These are phyloP conservation scores for Apogon hyalosoma DNA, from an alignment of 2,797 vertebrate genomes.

Conservation along the genomic window DNA sequence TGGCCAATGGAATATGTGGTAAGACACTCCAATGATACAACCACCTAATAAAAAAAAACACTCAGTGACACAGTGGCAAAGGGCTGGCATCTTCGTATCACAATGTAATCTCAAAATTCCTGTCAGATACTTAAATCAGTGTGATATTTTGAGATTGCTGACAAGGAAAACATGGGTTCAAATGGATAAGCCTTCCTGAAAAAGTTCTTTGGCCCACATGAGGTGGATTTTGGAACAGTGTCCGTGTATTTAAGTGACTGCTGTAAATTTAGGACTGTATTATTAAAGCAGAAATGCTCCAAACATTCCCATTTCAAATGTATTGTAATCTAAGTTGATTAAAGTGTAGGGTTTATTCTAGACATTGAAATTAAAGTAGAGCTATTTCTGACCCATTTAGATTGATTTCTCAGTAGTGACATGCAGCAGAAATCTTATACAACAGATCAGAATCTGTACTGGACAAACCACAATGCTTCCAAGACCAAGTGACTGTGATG, in stretches of 20 bases:
- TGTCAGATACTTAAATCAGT: background rate
- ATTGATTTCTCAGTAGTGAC: constrained; percentile 7
- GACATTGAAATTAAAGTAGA: constrained; percentile 11
- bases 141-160: background rate
- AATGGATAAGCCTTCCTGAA: background rate
- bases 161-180: background rate
- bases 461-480: constrained; percentile 5
- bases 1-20: constrained; percentile 86
- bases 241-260: background rate
- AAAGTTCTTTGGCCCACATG: background rate
- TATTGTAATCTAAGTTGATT: background rate
- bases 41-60: constrained; percentile 28
- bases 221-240: background rate
- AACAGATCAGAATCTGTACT: constrained; percentile 5
- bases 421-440: constrained; percentile 13
- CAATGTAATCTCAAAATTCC: background rate
- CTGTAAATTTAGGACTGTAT: constrained; percentile 10
- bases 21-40: constrained; percentile 72
- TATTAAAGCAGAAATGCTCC: constrained; percentile 4
- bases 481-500: background rate
- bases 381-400: constrained; percentile 7
- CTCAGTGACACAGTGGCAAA: constrained; percentile 58
- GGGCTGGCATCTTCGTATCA: constrained; percentile 34
- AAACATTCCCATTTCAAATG: background rate
- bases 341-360: constrained; percentile 2